Conservation (phyloP, 2,888 invertebrate species). For the Drosophila hamatofila region DNA sequence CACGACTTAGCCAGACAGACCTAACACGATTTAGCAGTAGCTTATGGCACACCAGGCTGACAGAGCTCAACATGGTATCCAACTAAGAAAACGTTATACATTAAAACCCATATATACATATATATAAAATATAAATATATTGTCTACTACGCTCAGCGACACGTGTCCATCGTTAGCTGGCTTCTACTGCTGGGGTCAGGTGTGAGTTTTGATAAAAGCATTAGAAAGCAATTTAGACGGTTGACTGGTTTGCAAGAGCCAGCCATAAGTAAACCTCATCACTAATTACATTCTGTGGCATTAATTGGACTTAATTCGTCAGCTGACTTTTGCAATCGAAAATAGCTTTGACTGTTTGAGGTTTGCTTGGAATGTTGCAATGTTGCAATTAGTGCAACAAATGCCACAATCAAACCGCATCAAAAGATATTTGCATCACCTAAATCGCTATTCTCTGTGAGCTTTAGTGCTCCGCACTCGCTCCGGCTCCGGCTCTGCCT, state of each 20-base stretch:
- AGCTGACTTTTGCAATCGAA: slow-evolving; percentile 18
- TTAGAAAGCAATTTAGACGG: neutral
- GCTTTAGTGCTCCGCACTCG: neutral
- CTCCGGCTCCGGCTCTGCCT: neutral
- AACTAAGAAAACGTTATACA: no score
- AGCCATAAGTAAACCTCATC: slow-evolving; percentile 3
- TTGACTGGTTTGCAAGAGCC: neutral
- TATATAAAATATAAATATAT: no score
- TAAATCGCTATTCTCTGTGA: slow-evolving; percentile 5
- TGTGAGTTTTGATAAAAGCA: neutral
- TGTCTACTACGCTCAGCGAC: no score
- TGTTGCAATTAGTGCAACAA: slow-evolving; percentile 41
- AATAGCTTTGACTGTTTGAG: slow-evolving; percentile 10
- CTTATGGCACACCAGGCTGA: no score
- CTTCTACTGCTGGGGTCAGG: neutral
- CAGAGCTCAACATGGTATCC: no score
- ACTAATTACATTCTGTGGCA: slow-evolving; percentile 46
- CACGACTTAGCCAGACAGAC: neutral
- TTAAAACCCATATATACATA: no score
- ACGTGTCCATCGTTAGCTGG: neutral
- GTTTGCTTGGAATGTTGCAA: slow-evolving; percentile 18
- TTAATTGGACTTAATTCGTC: slow-evolving; percentile 28
- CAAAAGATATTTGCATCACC: slow-evolving; percentile 18
- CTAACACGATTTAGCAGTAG: neutral
- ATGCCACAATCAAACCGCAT: slow-evolving; percentile 42